phyloP scores from a whole-genome alignment of 2,797 vertebrate genomes.

The Spea hammondii region DNA sequence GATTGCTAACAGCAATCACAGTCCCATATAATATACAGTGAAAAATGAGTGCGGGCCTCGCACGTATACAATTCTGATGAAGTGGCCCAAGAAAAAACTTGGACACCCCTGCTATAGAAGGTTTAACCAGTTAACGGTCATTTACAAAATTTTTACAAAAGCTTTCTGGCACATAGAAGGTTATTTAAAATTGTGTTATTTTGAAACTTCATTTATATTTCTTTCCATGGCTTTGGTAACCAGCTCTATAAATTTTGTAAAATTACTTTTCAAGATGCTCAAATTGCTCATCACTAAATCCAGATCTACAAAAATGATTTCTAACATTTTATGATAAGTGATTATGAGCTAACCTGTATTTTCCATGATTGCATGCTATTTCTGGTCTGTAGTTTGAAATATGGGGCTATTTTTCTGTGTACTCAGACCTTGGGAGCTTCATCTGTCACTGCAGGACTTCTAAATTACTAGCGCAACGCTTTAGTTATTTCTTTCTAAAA shows the following conservation, averaged over 20 bases:
- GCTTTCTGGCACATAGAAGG: neutral
- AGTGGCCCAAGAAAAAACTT: too few species aligned
- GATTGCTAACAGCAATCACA: too few species aligned
- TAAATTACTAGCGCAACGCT: conserved; percentile 41
- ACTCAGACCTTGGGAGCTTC: conserved; percentile 47
- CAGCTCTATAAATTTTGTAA: conserved; percentile 40
- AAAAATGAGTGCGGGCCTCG: too few species aligned
- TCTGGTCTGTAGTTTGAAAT: conserved; percentile 36
- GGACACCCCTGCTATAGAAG: too few species aligned
- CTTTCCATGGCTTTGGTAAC: conserved; percentile 32
- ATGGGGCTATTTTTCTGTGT: conserved; percentile 40
- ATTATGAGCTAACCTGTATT: conserved; percentile 39
- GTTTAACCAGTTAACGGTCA: too few species aligned
- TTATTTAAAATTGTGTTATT: neutral
- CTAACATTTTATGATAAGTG: conserved; percentile 18
- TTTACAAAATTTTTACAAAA: too few species aligned
- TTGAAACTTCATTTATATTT: conserved; percentile 14
- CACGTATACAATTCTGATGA: too few species aligned
- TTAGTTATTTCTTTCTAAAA: conserved; percentile 45
- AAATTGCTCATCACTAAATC: neutral
- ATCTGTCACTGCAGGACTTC: conserved; percentile 39
- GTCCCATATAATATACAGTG: too few species aligned
- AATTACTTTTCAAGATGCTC: conserved; percentile 42
- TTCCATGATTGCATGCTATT: conserved; percentile 34
- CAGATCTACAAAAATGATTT: conserved; percentile 25